Evolutionary conservation across 2,797 vertebrate genomes (phyloP).

Genomic region (Clarias laeviceps): DNA sequence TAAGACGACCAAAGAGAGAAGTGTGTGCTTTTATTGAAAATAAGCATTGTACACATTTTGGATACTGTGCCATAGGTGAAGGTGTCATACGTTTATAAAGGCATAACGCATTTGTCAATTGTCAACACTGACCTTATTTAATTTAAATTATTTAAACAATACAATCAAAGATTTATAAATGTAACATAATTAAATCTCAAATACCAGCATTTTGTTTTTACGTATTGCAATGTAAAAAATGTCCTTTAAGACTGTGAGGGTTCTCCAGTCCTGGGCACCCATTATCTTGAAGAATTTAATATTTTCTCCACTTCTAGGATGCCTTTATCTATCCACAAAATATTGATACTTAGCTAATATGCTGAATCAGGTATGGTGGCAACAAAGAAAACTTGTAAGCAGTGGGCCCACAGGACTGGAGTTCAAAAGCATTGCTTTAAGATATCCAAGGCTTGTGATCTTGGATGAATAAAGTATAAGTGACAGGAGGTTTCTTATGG

Average conservation of each 20-base stretch:
- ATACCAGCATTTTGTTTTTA: background rate
- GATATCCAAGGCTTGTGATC: conserved; percentile 2
- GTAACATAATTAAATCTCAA: background rate
- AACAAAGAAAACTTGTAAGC: conserved; percentile 8
- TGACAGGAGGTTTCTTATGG: conserved; percentile 30
- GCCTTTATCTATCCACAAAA: background rate
- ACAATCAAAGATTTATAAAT: background rate
- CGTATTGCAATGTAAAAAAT: background rate
- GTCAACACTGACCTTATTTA: background rate
- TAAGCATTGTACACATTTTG: background rate
- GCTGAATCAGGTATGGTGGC: conserved; percentile 18
- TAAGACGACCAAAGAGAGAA: background rate
- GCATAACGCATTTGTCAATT: background rate
- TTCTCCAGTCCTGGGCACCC: background rate
- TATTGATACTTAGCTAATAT: conserved; percentile 6
- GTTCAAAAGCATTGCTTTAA: conserved; percentile 8
- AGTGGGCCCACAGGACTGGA: background rate
- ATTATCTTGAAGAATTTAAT: background rate
- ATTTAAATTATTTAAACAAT: background rate
- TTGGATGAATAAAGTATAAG: conserved; percentile 30
- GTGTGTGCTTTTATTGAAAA: background rate
- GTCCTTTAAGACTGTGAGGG: background rate
- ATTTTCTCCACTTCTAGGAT: background rate
- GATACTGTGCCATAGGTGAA: background rate
- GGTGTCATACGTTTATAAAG: background rate